These are phyloP conservation scores for Hedychridium roseum DNA, from an alignment of 2,888 invertebrate genomes.

Conservation along the genomic window DNA sequence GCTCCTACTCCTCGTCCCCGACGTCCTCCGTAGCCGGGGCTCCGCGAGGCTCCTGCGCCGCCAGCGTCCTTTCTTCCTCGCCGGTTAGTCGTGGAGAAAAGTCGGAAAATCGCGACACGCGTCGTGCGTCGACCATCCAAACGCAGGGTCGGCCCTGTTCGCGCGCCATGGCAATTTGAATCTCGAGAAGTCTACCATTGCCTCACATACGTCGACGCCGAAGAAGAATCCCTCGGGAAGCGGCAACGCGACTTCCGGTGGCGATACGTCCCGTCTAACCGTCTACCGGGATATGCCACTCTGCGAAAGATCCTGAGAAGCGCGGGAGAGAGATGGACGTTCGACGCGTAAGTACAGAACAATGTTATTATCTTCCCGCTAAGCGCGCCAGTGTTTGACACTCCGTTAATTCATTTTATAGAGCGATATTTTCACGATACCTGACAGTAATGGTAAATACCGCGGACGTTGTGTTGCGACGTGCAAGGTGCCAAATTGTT, in stretches of 20 bases:
- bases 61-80: slow-evolving; percentile 14
- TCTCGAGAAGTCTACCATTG: too few species aligned
- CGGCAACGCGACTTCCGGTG: slow-evolving; percentile 20
- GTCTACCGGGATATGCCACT: slow-evolving; percentile 42
- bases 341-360: slow-evolving; percentile 53
- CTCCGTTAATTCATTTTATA: too few species aligned
- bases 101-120: too few species aligned
- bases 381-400: too few species aligned
- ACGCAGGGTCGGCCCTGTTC: too few species aligned
- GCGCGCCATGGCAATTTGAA: too few species aligned
- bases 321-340: slow-evolving; percentile 48
- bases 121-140: neutral
- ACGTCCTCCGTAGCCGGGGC: slow-evolving; percentile 9
- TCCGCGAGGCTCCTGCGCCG: neutral
- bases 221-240: slow-evolving; percentile 15
- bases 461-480: too few species aligned
- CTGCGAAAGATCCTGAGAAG: slow-evolving; percentile 33
- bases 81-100: neutral
- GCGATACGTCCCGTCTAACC: too few species aligned
- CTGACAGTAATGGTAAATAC: too few species aligned
- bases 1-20: slow-evolving; percentile 25
- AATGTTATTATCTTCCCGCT: too few species aligned
- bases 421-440: too few species aligned
- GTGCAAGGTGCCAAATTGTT: too few species aligned
- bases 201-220: slow-evolving; percentile 3